A percentile compares a stretch with the other conserved stretches of the same genome.
Evolutionary conservation across 2,113 vertebrate species (phyloP).

Genomic region (Chloebia gouldiae): DNA sequence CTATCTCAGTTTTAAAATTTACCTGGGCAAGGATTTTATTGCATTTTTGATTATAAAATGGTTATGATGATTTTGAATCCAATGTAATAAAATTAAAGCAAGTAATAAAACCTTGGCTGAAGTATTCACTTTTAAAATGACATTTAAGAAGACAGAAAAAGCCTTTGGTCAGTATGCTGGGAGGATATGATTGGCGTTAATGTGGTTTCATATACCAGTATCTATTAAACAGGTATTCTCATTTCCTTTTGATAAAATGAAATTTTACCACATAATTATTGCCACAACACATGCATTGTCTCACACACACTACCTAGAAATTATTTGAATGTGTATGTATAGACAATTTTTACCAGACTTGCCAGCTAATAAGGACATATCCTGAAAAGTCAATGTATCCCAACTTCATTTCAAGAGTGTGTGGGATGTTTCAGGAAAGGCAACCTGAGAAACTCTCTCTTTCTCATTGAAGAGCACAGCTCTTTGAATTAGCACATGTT

Average conservation of each 20-base stretch:
- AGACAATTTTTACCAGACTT: fast-evolving
- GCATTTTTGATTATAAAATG: not conserved
- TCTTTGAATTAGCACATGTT: not conserved
- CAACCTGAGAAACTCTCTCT: not conserved
- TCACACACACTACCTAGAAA: not conserved
- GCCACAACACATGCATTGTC: not conserved
- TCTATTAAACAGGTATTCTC: not conserved
- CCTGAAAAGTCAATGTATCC: not conserved
- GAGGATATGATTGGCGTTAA: not conserved
- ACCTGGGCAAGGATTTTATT: not conserved
- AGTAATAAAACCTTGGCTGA: not conserved
- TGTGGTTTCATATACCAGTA: not conserved
- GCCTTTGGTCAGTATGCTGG: not conserved
- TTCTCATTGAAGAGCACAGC: not conserved
- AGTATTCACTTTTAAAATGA: not conserved
- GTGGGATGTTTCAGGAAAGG: not conserved
- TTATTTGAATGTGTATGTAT: not conserved
- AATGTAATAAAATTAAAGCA: not conserved
- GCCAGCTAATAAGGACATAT: not conserved
- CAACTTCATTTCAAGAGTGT: not conserved
- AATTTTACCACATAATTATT: not conserved
- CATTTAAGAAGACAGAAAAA: not conserved
- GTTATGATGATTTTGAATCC: not conserved
- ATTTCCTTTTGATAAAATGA: not conserved
- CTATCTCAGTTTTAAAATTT: not conserved